Percentiles rank a stretch among this genome's conserved stretches.
These are phyloP conservation scores for Chrysopa pallens DNA, from an alignment of 1,140 invertebrate genomes.

Conservation along the genomic window DNA sequence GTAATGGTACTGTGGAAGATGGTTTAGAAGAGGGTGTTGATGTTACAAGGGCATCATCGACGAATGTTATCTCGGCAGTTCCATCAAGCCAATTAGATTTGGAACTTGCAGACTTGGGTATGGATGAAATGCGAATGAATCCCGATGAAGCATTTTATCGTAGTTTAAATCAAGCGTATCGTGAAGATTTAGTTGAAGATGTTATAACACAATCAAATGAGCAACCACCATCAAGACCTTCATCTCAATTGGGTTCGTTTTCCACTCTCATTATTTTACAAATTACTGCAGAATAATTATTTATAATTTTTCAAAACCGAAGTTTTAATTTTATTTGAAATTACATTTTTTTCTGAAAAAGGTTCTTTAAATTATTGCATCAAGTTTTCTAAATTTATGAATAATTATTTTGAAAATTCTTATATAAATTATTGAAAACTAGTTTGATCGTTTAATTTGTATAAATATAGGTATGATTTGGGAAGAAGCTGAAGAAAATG, in stretches of 20 bases:
- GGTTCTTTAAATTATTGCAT: too few species aligned
- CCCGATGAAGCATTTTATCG: constrained; percentile 78
- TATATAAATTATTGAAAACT: too few species aligned
- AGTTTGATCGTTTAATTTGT: too few species aligned
- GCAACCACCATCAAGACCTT: constrained; percentile 33
- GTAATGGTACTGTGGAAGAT: constrained; percentile 37
- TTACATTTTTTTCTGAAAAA: too few species aligned
- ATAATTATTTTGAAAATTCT: too few species aligned
- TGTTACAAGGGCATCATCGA: constrained; percentile 15
- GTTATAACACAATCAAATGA: too few species aligned
- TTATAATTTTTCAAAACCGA: too few species aligned
- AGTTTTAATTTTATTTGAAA: too few species aligned
- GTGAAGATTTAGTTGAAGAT: constrained; percentile 53
- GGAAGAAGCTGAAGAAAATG: constrained; percentile 40
- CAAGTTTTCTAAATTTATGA: too few species aligned
- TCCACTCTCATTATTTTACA: too few species aligned
- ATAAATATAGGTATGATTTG: constrained; percentile 68
- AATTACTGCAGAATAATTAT: too few species aligned
- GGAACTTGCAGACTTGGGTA: constrained; percentile 25
- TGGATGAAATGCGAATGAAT: constrained; percentile 27
- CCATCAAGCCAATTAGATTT: constrained; percentile 27
- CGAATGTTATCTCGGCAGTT: constrained; percentile 9
- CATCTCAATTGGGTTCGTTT: constrained; percentile 33
- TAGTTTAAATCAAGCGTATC: constrained; percentile 70
- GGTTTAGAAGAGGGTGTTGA: constrained; percentile 39